A percentile compares a stretch with the other conserved stretches of the same genome.
Evolutionary conservation across 2,113 vertebrate genomes (phyloP).

Genomic region (Nerophis lumbriciformis): DNA sequence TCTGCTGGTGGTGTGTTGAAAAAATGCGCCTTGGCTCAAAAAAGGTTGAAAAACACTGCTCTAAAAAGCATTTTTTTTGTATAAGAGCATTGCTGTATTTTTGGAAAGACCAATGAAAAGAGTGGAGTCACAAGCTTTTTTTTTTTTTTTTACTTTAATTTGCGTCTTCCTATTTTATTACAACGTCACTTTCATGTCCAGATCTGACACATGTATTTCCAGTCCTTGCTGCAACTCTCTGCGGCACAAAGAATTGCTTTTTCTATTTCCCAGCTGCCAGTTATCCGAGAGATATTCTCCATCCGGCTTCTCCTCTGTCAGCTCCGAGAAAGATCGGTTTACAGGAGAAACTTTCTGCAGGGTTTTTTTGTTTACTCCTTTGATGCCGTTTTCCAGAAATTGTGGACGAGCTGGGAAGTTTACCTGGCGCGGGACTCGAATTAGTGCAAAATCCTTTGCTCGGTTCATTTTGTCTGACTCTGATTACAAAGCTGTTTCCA

Average conservation of each 20-base stretch:
- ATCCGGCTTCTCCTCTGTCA: constrained; percentile 32
- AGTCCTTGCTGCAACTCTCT: too few relatives aligned
- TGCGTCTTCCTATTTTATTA: constrained; percentile 13
- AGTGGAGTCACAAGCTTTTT: not conserved
- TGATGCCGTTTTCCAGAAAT: constrained; percentile 35
- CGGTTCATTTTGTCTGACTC: constrained; percentile 37
- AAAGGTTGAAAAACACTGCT: too few relatives aligned
- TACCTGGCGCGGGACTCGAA: constrained; percentile 48
- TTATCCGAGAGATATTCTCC: constrained; percentile 40
- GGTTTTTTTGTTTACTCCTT: constrained; percentile 45
- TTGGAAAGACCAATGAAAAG: too few relatives aligned
- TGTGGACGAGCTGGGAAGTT: constrained; percentile 29
- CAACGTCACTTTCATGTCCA: constrained; percentile 1
- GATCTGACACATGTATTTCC: too few relatives aligned
- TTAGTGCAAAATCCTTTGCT: constrained; percentile 42
- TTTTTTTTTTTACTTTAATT: not conserved
- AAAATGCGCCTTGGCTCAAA: too few relatives aligned
- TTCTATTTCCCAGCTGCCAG: constrained; percentile 36
- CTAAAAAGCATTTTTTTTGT: too few relatives aligned
- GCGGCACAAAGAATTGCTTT: constrained; percentile 21
- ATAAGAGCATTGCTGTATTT: too few relatives aligned
- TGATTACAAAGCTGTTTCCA: constrained; percentile 8
- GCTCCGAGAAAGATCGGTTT: constrained; percentile 35
- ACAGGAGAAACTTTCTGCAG: constrained; percentile 37
- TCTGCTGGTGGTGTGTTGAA: too few relatives aligned